Evolutionary conservation across 2,113 vertebrate species (phyloP).

Genomic region (Trematocara marginatum): DNA sequence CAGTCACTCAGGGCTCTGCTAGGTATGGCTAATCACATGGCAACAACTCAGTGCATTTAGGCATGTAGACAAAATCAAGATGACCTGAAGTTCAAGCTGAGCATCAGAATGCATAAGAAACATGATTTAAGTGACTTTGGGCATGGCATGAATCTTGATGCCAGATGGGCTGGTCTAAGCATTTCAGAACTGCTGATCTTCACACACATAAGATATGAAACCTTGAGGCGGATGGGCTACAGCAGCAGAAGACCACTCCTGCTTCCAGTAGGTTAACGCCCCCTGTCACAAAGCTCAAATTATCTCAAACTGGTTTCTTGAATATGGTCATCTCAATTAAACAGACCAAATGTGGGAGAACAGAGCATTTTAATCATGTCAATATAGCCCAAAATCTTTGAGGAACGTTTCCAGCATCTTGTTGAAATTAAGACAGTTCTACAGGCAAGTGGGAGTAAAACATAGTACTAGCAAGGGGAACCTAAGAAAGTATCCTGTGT

Average conservation of each 20-base stretch:
- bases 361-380: neutral
- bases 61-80: neutral
- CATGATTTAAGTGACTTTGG: neutral
- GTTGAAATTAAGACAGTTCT: neutral
- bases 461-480: fast-evolving
- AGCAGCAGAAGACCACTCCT: neutral
- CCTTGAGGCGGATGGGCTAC: neutral
- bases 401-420: neutral
- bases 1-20: neutral
- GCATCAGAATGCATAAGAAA: neutral
- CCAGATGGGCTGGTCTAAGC: neutral
- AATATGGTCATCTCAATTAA: neutral
- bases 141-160: neutral
- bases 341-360: neutral
- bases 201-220: neutral
- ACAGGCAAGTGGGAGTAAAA: neutral
- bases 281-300: neutral
- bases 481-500: neutral
- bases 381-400: neutral
- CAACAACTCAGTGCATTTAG: neutral
- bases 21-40: neutral
- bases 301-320: neutral
- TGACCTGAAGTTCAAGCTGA: neutral
- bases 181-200: neutral
- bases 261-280: neutral